Conservation (phyloP, 1,140 invertebrate genomes). For the Aphidius gifuensis region DNA sequence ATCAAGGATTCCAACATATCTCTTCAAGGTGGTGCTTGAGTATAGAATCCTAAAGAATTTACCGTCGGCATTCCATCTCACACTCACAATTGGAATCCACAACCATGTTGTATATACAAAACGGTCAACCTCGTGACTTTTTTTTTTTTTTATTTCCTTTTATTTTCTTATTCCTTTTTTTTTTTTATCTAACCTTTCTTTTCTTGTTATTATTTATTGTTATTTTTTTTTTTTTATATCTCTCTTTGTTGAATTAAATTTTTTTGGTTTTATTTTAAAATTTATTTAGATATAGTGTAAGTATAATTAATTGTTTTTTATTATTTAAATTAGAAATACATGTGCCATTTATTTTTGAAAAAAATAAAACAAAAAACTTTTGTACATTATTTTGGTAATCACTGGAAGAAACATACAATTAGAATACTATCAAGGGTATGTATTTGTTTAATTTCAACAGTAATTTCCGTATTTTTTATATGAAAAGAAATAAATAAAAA, state of each 20-base stretch:
- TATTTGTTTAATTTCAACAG: slow-evolving; percentile 15
- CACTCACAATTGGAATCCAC: slow-evolving; percentile 11
- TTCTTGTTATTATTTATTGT: not conserved
- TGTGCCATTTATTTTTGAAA: no score
- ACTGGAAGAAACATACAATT: no score
- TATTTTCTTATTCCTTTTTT: not conserved
- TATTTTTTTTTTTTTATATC: no score
- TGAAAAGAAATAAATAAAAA: not conserved
- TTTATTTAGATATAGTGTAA: no score
- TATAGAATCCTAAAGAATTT: slow-evolving; percentile 18
- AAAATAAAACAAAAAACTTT: no score
- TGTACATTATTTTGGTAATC: no score
- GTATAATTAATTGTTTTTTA: not conserved
- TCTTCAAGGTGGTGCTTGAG: not conserved
- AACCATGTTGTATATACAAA: slow-evolving; percentile 11
- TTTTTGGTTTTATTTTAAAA: no score
- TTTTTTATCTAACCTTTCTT: slow-evolving; percentile 1
- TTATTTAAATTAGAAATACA: no score
- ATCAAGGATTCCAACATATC: slow-evolving; percentile 3
- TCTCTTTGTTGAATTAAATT: not conserved
- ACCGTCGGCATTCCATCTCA: slow-evolving; percentile 24
- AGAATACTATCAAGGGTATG: not conserved
- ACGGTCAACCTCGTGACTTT: not conserved
- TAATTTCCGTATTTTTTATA: not conserved
- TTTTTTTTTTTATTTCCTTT: no score